A percentile compares a stretch with the other conserved stretches of the same genome.
Conservation (phyloP, 1,140 invertebrate species). For the Plectrocnemia conspersa region DNA sequence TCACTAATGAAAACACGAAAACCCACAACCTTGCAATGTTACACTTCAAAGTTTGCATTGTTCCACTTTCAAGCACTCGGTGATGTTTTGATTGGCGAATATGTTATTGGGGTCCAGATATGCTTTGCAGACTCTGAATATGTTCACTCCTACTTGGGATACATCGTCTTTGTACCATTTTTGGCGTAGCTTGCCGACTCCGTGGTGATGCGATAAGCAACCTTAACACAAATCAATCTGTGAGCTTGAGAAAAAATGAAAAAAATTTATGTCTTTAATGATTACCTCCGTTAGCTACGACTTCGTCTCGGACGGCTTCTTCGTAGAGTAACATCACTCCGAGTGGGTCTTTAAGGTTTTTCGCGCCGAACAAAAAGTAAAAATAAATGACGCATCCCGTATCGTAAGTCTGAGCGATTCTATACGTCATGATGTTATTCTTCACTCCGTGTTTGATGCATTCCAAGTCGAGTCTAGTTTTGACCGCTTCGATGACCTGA, state of each 20-base stretch:
- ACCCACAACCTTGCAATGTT: no score
- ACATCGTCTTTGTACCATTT: constrained; percentile 54
- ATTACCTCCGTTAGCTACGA: constrained; percentile 77
- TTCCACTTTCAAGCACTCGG: no score
- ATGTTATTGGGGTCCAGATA: constrained; percentile 68
- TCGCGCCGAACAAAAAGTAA: constrained; percentile 87
- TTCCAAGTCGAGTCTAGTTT: constrained; percentile 70
- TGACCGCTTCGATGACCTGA: constrained; percentile 81
- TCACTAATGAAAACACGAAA: no score
- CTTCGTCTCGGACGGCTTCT: constrained; percentile 81
- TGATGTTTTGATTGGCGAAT: constrained; percentile 59
- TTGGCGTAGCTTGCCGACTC: constrained; percentile 65
- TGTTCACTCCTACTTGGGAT: constrained; percentile 53
- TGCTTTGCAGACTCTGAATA: constrained; percentile 58
- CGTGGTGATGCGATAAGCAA: constrained; percentile 70
- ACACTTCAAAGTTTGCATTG: no score
- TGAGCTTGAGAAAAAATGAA: no score
- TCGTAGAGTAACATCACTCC: constrained; percentile 76
- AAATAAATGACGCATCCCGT: constrained; percentile 96
- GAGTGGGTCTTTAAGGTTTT: constrained; percentile 64
- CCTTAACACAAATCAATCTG: no score
- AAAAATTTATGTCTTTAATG: no score
- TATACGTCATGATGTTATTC: constrained; percentile 66
- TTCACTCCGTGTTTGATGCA: constrained; percentile 61
- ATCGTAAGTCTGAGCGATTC: constrained; percentile 96